Evolutionary conservation across 1,140 invertebrate genomes (phyloP).

Genomic region (Mycetomoellerius zeteki): DNA sequence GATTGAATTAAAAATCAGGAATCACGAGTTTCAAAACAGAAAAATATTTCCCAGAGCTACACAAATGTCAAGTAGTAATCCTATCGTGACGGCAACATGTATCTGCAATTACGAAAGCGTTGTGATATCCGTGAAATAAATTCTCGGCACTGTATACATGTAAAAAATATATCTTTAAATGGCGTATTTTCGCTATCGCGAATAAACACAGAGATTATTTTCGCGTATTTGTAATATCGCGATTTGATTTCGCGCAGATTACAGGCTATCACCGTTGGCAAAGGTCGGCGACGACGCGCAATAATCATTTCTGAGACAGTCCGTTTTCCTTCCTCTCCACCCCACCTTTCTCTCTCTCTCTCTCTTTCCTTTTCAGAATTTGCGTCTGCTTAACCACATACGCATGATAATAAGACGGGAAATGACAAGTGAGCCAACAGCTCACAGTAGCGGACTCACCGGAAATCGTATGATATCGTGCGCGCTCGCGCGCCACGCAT

Average conservation of each 20-base stretch:
- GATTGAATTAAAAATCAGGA: neutral
- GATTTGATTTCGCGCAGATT: slow-evolving; percentile 34
- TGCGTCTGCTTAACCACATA: slow-evolving; percentile 33
- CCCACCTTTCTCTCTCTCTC: neutral
- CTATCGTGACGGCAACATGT: neutral
- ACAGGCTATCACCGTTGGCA: slow-evolving; percentile 1
- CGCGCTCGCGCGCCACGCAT: slow-evolving; percentile 32
- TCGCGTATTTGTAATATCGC: slow-evolving; percentile 5
- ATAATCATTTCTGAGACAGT: neutral
- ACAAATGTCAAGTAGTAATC: neutral
- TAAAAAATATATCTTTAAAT: neutral
- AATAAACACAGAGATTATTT: slow-evolving; percentile 15
- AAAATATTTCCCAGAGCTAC: neutral
- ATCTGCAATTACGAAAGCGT: slow-evolving; percentile 7
- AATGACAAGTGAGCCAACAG: slow-evolving; percentile 69
- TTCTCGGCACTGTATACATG: neutral
- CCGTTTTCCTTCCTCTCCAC: neutral
- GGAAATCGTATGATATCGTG: slow-evolving; percentile 71
- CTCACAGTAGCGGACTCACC: slow-evolving; percentile 62
- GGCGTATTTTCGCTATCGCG: slow-evolving; percentile 8
- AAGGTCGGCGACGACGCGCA: slow-evolving; percentile 14
- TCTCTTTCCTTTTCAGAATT: neutral
- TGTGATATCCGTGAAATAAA: neutral
- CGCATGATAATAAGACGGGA: slow-evolving; percentile 71
- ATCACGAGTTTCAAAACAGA: neutral